Percentiles rank a stretch among this genome's conserved stretches.
phyloP scores from a whole-genome alignment of 2,888 invertebrate species.

The Polylopha cassiicola region DNA sequence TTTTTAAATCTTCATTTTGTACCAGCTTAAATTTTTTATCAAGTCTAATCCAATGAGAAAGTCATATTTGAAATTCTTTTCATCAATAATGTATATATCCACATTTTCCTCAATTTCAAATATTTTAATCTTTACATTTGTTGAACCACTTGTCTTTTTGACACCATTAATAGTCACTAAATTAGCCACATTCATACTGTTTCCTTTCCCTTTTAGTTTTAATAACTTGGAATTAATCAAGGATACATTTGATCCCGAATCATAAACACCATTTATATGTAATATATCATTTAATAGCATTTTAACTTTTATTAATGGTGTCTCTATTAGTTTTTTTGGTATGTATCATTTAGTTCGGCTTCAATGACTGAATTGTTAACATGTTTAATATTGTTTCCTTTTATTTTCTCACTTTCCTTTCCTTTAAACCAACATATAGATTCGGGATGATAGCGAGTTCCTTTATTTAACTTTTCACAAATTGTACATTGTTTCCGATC shows the following conservation, averaged over 20 bases:
- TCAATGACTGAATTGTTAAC: slow-evolving; percentile 24
- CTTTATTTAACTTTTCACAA: slow-evolving; percentile 22
- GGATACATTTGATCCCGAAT: slow-evolving; percentile 22
- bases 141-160: slow-evolving; percentile 19
- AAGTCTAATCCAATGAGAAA: slow-evolving; percentile 7
- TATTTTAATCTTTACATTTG: slow-evolving; percentile 22
- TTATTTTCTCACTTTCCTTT: background rate
- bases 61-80: slow-evolving; percentile 18
- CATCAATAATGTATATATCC: slow-evolving; percentile 21
- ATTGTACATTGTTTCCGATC: slow-evolving; percentile 13
- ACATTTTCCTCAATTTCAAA: slow-evolving; percentile 22
- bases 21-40: slow-evolving; percentile 12
- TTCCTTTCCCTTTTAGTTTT: slow-evolving; percentile 8
- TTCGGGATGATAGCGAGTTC: slow-evolving; percentile 20
- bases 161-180: slow-evolving; percentile 25
- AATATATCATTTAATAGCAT: slow-evolving; percentile 14
- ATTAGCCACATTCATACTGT: slow-evolving; percentile 11
- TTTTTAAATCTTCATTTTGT: slow-evolving; percentile 15
- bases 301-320: slow-evolving; percentile 20
- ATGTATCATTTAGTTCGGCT: slow-evolving; percentile 11
- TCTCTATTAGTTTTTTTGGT: slow-evolving; percentile 23
- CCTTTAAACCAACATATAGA: slow-evolving; percentile 2
- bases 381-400: background rate
- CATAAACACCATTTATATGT: slow-evolving; percentile 17
- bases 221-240: slow-evolving; percentile 17